These are phyloP conservation scores for Diorhabda carinulata DNA, from an alignment of 1,140 invertebrate genomes.

Conservation along the genomic window DNA sequence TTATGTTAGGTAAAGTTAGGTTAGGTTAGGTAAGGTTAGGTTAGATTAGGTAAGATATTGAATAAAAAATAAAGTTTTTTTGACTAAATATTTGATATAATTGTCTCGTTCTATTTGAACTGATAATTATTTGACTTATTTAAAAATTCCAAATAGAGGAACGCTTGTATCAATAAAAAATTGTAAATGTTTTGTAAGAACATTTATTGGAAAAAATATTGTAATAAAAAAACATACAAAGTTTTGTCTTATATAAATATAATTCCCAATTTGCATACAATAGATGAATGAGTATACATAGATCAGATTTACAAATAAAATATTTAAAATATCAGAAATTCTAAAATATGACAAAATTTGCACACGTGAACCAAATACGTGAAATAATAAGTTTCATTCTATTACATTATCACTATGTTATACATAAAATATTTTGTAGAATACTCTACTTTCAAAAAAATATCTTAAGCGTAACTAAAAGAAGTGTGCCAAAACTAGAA, in stretches of 20 bases:
- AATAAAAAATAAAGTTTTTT: too few relatives aligned
- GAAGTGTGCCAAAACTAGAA: too few relatives aligned
- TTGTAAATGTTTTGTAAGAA: conserved; percentile 30
- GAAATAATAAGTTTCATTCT: conserved; percentile 9
- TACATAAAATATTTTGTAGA: neutral
- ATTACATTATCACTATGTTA: conserved; percentile 2
- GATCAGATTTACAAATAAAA: conserved; percentile 19
- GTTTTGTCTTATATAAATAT: conserved; percentile 33
- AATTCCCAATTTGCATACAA: conserved; percentile 28
- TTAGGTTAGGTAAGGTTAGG: too few relatives aligned
- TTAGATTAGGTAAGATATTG: too few relatives aligned
- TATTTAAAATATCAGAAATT: conserved; percentile 12
- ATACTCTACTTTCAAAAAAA: too few relatives aligned
- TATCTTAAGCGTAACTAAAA: too few relatives aligned
- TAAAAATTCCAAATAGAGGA: neutral
- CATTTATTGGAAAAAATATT: conserved; percentile 39
- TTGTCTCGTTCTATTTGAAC: too few relatives aligned
- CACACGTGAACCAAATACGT: conserved; percentile 3
- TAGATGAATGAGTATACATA: conserved; percentile 30
- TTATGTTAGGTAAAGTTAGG: too few relatives aligned
- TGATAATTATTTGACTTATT: neutral
- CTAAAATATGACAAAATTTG: neutral
- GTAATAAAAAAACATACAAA: conserved; percentile 38
- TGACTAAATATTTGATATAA: too few relatives aligned
- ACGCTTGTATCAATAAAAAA: conserved; percentile 13